Base-by-base conservation (phyloP, 2,113 vertebrate genomes). In the Pituophis catenifer region DNA sequence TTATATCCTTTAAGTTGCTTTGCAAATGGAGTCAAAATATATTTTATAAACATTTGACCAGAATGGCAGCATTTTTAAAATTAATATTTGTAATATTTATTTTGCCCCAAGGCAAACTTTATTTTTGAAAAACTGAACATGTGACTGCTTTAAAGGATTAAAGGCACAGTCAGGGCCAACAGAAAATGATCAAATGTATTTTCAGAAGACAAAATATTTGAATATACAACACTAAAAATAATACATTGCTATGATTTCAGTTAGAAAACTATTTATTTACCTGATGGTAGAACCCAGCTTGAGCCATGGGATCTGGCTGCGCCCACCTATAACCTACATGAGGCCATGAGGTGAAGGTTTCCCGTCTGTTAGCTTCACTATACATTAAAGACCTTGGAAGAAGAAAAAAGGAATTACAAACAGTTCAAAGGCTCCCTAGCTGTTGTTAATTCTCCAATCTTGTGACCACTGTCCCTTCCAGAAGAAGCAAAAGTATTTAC, bases 271-370 rank as follows among this genome's bases (percentile, higher is more conserved):
- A 87, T 90, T 8, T 48, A 95, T 97, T 96, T 96, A 99, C 99
- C 99, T 99, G 99, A 97, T 99, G 99, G 98, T 99, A 99, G 97
- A 99, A 99, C 12, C 99, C 99, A 91, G 99, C 99, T 97, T 99
- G 99, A 96, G 99, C 99, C 99, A 99, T 99, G 9, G 99, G 99
- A 96, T 99, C 99, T 29, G 99, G 99, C 91, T 99, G 99, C 95
- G 99, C 99, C 99, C 99, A 99, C 96, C 99, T 98, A 97, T 99
- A 99, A 58, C 99, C 99, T 33, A 99, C 98, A 81, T 99, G 99
- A 95, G 99, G 99, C 99, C 99, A 99, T 10, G 99, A 99, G 93
- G 99, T 99, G 97, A 99, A 99, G 0, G 99, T 99, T 97, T 99
- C 99, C 94, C 99, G 98, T 97, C 99, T 98, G 97, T 99, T 99